Evolutionary conservation across 2,888 invertebrate genomes (phyloP), one percentile per base, ranked within the genome.

Genomic region (Aquatica leii): DNA sequence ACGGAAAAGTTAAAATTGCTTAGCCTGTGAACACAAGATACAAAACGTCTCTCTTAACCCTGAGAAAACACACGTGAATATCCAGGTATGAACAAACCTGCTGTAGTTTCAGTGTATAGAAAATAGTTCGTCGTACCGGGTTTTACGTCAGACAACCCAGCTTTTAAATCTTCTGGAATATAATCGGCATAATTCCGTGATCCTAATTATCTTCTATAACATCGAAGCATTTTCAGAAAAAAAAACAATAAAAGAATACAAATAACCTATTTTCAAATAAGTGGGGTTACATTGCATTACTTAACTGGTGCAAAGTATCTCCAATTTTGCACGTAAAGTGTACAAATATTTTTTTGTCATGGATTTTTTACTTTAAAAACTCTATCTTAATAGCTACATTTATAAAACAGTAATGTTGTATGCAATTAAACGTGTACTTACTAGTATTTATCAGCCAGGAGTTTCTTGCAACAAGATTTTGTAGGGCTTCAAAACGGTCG

Each of bases 311-410:
- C 31, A 31, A 31, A 31, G 31, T 31, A 31, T 31, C 31, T 9
- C 31, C 53, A 53, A 17, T 53, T 53, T 53, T 18, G 31, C 11
- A 34, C 15, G 14, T 15, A 37, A 6, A n/a, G 37, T 35, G 20
- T 17, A 37, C 14, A 4, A 34, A 37, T 15, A 12, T 15, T 14
- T 15, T 15, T 14, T 31, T 31, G 31, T 31, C 31, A 31, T 31
- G 31, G 5, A 31, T 31, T 31, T 31, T 9, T 31, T 31, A 31
- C 9, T 31, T 31, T 31, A 31, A 31, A 31, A 31, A 31, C 31
- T 31, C 31, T 31, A 31, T 31, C 9, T 31, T 31, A 31, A 31
- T 31, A 9, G 31, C 31, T 6, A 31, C 31, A 31, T 31, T 31
- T 31, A 31, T 31, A 31, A 31, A 31, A 31, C 31, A 9, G 31